These are phyloP conservation scores for Menidia beryllina DNA, from an alignment of 2,113 vertebrate genomes.

Conservation along the genomic window DNA sequence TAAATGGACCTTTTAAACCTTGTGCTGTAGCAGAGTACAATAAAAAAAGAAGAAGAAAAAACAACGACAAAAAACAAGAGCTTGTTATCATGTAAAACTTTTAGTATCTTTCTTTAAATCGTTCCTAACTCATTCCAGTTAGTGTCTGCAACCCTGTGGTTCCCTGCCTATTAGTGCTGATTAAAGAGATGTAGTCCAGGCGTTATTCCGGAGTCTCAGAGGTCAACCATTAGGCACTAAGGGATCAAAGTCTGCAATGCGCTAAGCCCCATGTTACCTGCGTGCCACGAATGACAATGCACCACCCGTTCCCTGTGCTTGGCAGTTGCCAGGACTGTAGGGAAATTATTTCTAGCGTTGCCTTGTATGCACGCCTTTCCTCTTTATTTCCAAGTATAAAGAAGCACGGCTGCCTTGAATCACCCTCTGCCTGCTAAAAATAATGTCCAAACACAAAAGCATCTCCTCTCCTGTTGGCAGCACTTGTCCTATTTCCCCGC, in stretches of 20 bases:
- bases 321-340: conserved; percentile 43
- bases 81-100: conserved; percentile 37
- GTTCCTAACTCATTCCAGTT: conserved; percentile 20
- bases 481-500: conserved; percentile 9
- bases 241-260: conserved; percentile 70
- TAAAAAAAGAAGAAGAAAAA: too few relatives aligned
- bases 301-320: conserved; percentile 26
- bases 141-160: conserved; percentile 13
- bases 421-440: conserved; percentile 44
- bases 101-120: conserved; percentile 25
- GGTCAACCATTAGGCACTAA: conserved; percentile 61
- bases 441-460: conserved; percentile 43
- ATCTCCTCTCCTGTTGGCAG: conserved; percentile 47
- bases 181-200: conserved; percentile 13
- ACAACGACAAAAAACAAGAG: background rate
- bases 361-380: conserved; percentile 27
- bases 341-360: conserved; percentile 28
- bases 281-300: conserved; percentile 57
- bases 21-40: conserved; percentile 5
- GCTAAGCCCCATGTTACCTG: conserved; percentile 45
- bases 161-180: conserved; percentile 17
- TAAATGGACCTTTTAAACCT: conserved; percentile 16
- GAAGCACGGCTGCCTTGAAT: conserved; percentile 39
- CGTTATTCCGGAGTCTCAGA: conserved; percentile 18
- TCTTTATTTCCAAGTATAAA: conserved; percentile 27